Evolutionary conservation across 2,113 vertebrate species (phyloP).

Genomic region (Mystacornis crossleyi): DNA sequence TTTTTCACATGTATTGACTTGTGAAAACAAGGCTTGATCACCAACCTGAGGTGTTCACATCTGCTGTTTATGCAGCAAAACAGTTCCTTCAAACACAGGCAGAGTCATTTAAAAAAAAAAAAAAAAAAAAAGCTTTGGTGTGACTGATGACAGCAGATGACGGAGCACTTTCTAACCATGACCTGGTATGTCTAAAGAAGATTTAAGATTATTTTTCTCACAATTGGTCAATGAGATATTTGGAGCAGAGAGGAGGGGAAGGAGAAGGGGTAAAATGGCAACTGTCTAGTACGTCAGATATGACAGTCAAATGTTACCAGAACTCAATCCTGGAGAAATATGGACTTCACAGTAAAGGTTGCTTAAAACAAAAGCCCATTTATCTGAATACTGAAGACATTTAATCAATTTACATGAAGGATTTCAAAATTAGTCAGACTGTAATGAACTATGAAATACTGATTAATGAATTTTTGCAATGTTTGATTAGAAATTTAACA

Average conservation of each 20-base stretch:
- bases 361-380: slow-evolving; percentile 83
- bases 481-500: slow-evolving; percentile 84
- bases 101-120: not conserved
- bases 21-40: not conserved
- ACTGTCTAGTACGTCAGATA: slow-evolving; percentile 42
- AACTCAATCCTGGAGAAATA: slow-evolving; percentile 69
- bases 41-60: fast-evolving
- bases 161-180: slow-evolving; percentile 21
- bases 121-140: not conserved
- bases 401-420: slow-evolving; percentile 88
- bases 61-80: not conserved
- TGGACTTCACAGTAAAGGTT: slow-evolving; percentile 76
- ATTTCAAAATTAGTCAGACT: slow-evolving; percentile 87
- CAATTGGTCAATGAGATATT: slow-evolving; percentile 42
- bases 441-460: slow-evolving; percentile 90
- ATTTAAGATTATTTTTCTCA: slow-evolving; percentile 41
- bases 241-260: not conserved
- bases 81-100: not conserved
- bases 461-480: slow-evolving; percentile 84
- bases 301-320: slow-evolving; percentile 32
- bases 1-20: fast-evolving
- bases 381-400: slow-evolving; percentile 80
- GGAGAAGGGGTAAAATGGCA: slow-evolving; percentile 50
- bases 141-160: slow-evolving; percentile 22
- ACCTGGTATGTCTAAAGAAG: slow-evolving; percentile 16